These are phyloP conservation scores for Chaetura pelagica DNA, from an alignment of 2,113 vertebrate species.

Conservation along the genomic window DNA sequence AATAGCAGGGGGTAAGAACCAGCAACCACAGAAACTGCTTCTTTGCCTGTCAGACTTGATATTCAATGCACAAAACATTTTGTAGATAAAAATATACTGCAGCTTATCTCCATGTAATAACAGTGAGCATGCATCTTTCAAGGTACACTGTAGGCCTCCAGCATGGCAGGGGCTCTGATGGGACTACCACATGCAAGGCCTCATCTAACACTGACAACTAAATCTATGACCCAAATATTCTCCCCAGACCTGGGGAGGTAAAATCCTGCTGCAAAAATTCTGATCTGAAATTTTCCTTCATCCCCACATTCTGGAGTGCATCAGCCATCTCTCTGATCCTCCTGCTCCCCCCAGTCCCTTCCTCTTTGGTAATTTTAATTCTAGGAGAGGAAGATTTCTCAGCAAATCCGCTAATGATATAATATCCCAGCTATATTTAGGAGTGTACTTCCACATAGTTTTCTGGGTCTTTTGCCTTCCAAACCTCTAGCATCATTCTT, in stretches of 20 bases:
- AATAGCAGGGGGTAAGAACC: neutral
- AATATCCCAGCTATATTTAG: neutral
- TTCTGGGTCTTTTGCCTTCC: neutral
- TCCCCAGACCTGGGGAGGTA: neutral
- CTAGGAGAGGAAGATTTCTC: neutral
- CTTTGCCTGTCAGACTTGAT: slow-evolving; percentile 14
- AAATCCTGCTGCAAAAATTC: neutral
- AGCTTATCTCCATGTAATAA: slow-evolving; percentile 42
- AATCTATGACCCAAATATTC: neutral
- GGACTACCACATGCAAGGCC: neutral
- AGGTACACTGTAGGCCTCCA: neutral
- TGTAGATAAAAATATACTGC: slow-evolving; percentile 21
- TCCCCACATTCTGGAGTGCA: neutral
- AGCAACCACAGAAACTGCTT: slow-evolving; percentile 23
- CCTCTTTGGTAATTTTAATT: neutral
- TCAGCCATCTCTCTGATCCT: neutral
- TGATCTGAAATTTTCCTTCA: neutral
- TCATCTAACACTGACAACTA: neutral
- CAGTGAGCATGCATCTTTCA: neutral
- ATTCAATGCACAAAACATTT: slow-evolving; percentile 41
- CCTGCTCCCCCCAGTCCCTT: neutral
- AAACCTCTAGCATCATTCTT: neutral
- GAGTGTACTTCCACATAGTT: neutral
- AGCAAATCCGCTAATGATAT: neutral
- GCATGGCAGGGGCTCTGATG: neutral